Base-by-base conservation (phyloP, 2,888 invertebrate species). In the Plutella xylostella region DNA sequence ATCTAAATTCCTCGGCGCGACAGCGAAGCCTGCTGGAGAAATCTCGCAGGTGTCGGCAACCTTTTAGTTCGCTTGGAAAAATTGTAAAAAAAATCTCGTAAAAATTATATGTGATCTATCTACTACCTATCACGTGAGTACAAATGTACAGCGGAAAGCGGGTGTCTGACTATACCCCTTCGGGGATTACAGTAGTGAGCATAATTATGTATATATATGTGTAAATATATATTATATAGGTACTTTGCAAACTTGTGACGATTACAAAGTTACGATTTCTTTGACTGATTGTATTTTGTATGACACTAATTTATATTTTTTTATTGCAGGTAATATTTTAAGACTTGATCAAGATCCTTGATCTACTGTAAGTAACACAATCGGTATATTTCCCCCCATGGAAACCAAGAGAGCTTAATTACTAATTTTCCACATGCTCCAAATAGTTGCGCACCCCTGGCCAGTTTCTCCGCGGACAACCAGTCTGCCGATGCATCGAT, bases 391-490 rank as follows among this genome's bases (percentile, higher is more conserved):
- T n/a, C n/a, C n/a, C n/a, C n/a, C n/a, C n/a, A n/a, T n/a, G n/a
- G n/a, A n/a, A n/a, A n/a, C n/a, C n/a, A n/a, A n/a, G n/a, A n/a
- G n/a, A n/a, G n/a, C n/a, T n/a, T n/a, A n/a, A n/a, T n/a, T n/a
- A n/a, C n/a, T n/a, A n/a, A n/a, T n/a, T n/a, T n/a, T n/a, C n/a
- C n/a, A n/a, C n/a, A n/a, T n/a, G 68, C 63, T 70, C 76, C 60
- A 66, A 72, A 78, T 78, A 56, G 77, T 78, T 77, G 66, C 30
- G 52, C 44, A 63, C 62, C 65, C 52, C 78, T 74, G 72, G 46
- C 52, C 60, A 62, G 70, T 80, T 79, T 79, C 78, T 65, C 76
- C 65, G 53, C 60, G 52, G 19, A 31, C 63, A 77, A 80, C 78
- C 75, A 74, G 80, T 78, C 64, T 51, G 53, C 55, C 47, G 53